These are phyloP conservation scores for Oreochromis niloticus DNA, from an alignment of 2,113 vertebrate species.

Conservation along the genomic window DNA sequence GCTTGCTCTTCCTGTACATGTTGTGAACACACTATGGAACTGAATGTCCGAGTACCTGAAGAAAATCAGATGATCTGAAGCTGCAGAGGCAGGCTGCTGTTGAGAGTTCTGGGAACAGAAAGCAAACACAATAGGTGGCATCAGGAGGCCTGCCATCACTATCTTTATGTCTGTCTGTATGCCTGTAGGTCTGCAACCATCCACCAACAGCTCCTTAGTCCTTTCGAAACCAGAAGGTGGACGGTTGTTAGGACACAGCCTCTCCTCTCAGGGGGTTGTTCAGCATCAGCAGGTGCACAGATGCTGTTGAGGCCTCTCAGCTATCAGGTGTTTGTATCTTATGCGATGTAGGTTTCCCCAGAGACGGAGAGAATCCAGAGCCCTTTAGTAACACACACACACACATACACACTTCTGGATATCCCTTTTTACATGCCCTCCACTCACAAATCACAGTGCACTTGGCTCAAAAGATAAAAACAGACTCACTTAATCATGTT, in stretches of 20 bases:
- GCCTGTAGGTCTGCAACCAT: neutral
- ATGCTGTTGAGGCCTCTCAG: constrained; percentile 8
- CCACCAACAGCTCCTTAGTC: neutral
- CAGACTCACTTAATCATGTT: constrained; percentile 26
- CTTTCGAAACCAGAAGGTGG: neutral
- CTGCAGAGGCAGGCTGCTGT: neutral
- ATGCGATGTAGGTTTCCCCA: constrained; percentile 11
- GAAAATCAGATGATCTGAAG: neutral
- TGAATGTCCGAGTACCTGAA: neutral
- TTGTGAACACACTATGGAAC: neutral
- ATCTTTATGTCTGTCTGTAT: neutral
- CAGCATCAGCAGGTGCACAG: constrained; percentile 14
- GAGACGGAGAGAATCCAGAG: neutral
- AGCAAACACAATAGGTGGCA: neutral
- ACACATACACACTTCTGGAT: neutral
- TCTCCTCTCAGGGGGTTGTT: neutral
- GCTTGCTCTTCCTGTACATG: neutral
- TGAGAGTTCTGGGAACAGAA: neutral
- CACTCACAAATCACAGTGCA: constrained; percentile 12
- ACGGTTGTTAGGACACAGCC: neutral
- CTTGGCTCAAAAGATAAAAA: constrained; percentile 26
- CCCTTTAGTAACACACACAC: neutral
- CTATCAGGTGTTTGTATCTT: constrained; percentile 33
- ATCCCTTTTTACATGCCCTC: neutral
- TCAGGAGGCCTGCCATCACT: neutral